phyloP scores from a whole-genome alignment of 2,888 invertebrate genomes.

The Rhaphigaster nebulosa region DNA sequence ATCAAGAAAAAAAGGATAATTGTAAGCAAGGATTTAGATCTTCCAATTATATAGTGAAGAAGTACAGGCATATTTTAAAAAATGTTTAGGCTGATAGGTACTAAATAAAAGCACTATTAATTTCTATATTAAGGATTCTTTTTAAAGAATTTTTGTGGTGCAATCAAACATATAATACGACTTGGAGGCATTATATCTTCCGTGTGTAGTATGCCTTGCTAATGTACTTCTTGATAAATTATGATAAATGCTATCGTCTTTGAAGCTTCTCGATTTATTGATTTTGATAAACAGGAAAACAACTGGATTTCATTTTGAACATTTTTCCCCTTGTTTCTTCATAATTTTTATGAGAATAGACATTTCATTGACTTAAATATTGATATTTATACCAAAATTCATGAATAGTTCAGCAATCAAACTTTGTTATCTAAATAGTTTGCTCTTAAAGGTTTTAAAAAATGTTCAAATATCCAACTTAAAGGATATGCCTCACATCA shows the following conservation, averaged over 20 bases:
- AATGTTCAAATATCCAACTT: background rate
- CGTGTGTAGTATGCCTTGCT: too few relatives aligned
- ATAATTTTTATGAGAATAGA: background rate
- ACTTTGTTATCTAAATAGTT: background rate
- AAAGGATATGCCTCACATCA: background rate
- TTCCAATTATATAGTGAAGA: background rate
- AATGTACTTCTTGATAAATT: background rate
- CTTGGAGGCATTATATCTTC: too few relatives aligned
- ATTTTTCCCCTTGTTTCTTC: background rate
- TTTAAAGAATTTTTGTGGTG: background rate
- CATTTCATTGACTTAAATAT: background rate
- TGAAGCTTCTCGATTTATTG: background rate
- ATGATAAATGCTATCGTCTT: background rate
- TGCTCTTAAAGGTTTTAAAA: background rate
- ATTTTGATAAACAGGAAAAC: background rate
- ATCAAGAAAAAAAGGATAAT: background rate
- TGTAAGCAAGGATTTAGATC: background rate
- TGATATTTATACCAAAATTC: background rate
- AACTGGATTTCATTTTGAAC: background rate
- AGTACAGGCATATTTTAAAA: background rate
- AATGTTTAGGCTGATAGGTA: background rate
- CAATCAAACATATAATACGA: background rate
- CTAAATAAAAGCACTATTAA: background rate
- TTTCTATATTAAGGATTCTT: background rate
- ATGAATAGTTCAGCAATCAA: background rate